phyloP scores from a whole-genome alignment of 1,140 invertebrate genomes.

The Eueides isabella region DNA sequence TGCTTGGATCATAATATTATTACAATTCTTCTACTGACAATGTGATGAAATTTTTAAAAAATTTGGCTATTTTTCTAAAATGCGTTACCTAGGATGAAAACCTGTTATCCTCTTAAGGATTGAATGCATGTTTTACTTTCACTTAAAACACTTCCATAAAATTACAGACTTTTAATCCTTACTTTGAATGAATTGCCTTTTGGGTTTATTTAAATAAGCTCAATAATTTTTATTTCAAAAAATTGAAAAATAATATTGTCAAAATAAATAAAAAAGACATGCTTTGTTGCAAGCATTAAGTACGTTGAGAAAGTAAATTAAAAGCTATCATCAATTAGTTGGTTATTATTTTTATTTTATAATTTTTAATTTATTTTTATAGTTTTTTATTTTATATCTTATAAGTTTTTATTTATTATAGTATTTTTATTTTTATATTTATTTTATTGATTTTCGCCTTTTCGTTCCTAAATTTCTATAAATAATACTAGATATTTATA shows the following conservation, averaged over 20 bases:
- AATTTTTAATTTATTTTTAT: too few relatives aligned
- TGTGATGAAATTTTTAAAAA: too few relatives aligned
- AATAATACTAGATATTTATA: too few relatives aligned
- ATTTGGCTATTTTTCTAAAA: not conserved
- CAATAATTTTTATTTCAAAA: too few relatives aligned
- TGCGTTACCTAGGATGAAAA: not conserved
- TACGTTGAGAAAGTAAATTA: not conserved
- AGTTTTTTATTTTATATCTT: too few relatives aligned
- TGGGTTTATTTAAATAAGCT: not conserved
- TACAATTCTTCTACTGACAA: too few relatives aligned
- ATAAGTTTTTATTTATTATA: too few relatives aligned
- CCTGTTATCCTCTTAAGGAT: not conserved
- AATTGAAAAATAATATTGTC: constrained; percentile 4
- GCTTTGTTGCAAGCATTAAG: not conserved
- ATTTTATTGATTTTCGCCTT: too few relatives aligned
- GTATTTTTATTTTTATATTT: too few relatives aligned
- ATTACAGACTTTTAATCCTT: not conserved
- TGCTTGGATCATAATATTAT: too few relatives aligned
- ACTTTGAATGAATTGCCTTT: not conserved
- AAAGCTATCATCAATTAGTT: not conserved
- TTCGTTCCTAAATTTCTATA: too few relatives aligned
- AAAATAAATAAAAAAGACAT: not conserved
- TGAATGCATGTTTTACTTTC: constrained; percentile 3
- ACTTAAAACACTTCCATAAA: constrained; percentile 6
- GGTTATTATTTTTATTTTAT: too few relatives aligned